These are phyloP conservation scores for Leistus spinibarbis DNA, from an alignment of 2,888 invertebrate species.

Conservation along the genomic window DNA sequence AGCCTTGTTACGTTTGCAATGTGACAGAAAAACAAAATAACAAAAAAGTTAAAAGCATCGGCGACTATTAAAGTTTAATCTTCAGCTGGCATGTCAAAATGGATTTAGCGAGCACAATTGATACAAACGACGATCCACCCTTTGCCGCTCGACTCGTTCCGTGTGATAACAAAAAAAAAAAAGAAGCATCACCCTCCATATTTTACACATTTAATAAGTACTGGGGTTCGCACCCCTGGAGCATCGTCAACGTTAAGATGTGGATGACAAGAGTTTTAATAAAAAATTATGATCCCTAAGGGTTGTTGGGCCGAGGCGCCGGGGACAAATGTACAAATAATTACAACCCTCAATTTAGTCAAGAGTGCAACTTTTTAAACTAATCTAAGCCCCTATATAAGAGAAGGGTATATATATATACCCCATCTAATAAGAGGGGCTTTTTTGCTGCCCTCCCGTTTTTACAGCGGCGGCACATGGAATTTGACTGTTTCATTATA, in stretches of 20 bases:
- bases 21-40: background rate
- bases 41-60: background rate
- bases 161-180: background rate
- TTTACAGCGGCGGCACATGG: background rate
- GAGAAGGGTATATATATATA: background rate
- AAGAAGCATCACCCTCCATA: background rate
- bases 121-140: background rate
- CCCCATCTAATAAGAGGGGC: background rate
- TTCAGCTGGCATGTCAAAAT: background rate
- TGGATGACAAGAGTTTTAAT: slow-evolving; percentile 5
- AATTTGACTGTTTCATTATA: no score
- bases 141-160: background rate
- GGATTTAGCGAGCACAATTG: background rate
- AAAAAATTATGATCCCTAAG: background rate
- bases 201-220: slow-evolving; percentile 14
- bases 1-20: background rate
- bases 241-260: background rate
- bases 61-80: background rate
- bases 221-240: background rate
- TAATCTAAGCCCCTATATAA: slow-evolving; percentile 45
- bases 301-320: slow-evolving; percentile 21
- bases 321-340: slow-evolving; percentile 50
- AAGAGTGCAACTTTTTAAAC: slow-evolving; percentile 48
- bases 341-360: slow-evolving; percentile 50
- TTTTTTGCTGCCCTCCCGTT: background rate